Evolutionary conservation across 2,888 invertebrate genomes (phyloP).

Genomic region (Metacarcinus magister): DNA sequence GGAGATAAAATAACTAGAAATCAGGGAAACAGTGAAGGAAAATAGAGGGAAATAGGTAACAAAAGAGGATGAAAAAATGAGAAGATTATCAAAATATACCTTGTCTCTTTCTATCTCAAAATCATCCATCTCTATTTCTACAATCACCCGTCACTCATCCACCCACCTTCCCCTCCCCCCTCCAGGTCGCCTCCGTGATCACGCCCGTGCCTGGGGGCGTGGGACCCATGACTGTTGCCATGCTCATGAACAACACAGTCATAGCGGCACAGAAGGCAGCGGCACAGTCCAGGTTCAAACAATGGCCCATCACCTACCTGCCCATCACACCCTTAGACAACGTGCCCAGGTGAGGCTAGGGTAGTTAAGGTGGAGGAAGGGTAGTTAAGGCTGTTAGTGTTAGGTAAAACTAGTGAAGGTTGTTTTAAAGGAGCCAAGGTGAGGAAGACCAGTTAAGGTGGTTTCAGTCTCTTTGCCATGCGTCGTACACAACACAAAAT

Average conservation of each 20-base stretch:
- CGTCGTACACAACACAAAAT: too few relatives aligned
- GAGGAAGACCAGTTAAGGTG: too few relatives aligned
- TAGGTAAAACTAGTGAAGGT: too few relatives aligned
- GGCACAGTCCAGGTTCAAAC: constrained; percentile 84
- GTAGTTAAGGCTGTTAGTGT: neutral
- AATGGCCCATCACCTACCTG: constrained; percentile 90
- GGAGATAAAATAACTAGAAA: too few relatives aligned
- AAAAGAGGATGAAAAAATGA: too few relatives aligned
- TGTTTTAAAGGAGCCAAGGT: too few relatives aligned
- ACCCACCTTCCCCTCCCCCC: neutral
- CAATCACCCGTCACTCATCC: neutral
- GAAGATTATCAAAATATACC: too few relatives aligned
- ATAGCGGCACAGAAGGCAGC: constrained; percentile 89
- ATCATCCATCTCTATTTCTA: neutral
- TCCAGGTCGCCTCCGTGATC: constrained; percentile 92
- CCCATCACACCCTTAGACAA: constrained; percentile 88
- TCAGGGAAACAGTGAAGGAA: too few relatives aligned
- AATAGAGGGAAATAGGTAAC: too few relatives aligned
- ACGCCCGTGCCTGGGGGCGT: constrained; percentile 99
- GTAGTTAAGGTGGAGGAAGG: neutral
- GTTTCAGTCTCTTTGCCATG: too few relatives aligned
- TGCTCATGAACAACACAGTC: constrained; percentile 98
- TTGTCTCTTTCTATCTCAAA: neutral
- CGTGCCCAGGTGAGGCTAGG: constrained; percentile 90
- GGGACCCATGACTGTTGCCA: constrained; percentile 99